These are phyloP conservation scores for Vanessa cardui DNA, from an alignment of 2,888 invertebrate genomes.

Conservation along the genomic window DNA sequence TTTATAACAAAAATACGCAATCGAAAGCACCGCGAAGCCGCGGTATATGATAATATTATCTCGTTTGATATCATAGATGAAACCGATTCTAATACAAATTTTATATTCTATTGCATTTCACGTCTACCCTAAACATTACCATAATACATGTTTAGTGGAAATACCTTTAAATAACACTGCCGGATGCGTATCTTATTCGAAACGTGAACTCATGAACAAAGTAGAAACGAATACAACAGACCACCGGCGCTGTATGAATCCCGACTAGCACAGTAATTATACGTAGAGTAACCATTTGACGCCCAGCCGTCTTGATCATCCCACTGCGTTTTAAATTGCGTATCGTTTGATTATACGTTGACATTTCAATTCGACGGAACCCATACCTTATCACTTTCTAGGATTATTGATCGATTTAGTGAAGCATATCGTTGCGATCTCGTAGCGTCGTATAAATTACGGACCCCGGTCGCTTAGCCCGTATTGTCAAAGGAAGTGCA, in stretches of 20 bases:
- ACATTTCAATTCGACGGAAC: constrained; percentile 74
- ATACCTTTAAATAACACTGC: constrained; percentile 43
- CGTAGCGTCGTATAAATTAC: constrained; percentile 64
- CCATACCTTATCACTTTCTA: constrained; percentile 68
- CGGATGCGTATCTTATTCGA: constrained; percentile 42
- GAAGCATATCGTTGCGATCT: constrained; percentile 70
- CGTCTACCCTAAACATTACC: constrained; percentile 44
- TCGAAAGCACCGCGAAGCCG: constrained; percentile 29
- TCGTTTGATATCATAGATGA: constrained; percentile 40
- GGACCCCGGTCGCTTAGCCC: constrained; percentile 46
- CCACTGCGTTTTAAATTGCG: constrained; percentile 45
- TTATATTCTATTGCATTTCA: constrained; percentile 45
- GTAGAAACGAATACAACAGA: constrained; percentile 38
- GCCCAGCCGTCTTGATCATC: constrained; percentile 32
- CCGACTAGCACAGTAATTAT: constrained; percentile 42
- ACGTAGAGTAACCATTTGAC: constrained; percentile 31
- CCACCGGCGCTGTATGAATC: constrained; percentile 45
- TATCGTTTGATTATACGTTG: constrained; percentile 62
- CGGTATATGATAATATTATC: constrained; percentile 44
- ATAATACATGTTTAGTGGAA: constrained; percentile 47
- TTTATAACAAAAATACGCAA: constrained; percentile 39
- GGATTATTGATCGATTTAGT: constrained; percentile 75
- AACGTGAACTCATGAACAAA: constrained; percentile 39
- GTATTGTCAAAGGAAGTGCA: constrained; percentile 78
- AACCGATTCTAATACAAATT: constrained; percentile 43